These are phyloP conservation scores for Odontamblyopus rebecca DNA, from an alignment of 2,797 vertebrate species.

Conservation along the genomic window DNA sequence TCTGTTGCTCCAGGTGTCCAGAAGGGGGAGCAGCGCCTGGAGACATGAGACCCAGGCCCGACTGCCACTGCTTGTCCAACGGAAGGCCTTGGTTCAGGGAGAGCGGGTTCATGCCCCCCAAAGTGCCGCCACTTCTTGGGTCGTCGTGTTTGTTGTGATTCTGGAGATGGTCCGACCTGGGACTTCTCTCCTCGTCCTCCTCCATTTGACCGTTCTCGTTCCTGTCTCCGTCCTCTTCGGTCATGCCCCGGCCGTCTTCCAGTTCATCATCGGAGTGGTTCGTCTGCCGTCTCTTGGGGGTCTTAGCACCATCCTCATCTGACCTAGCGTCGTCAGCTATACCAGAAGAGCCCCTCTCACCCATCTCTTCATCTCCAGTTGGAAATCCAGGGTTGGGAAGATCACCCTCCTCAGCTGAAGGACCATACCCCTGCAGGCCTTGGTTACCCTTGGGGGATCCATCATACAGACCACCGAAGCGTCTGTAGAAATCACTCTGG, in stretches of 20 bases:
- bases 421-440: slow-evolving; percentile 78
- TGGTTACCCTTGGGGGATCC: slow-evolving; percentile 74
- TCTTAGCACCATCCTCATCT: slow-evolving; percentile 70
- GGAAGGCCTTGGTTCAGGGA: slow-evolving; percentile 82
- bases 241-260: slow-evolving; percentile 73
- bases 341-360: slow-evolving; percentile 85
- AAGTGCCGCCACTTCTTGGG: slow-evolving; percentile 57
- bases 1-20: slow-evolving; percentile 91
- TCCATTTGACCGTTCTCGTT: slow-evolving; percentile 82
- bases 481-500: slow-evolving; percentile 93
- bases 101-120: slow-evolving; percentile 74
- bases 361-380: slow-evolving; percentile 79
- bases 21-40: slow-evolving; percentile 81
- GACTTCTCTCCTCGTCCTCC: slow-evolving; percentile 75
- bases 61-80: slow-evolving; percentile 88
- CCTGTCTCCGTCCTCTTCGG: slow-evolving; percentile 80
- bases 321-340: slow-evolving; percentile 83
- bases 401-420: slow-evolving; percentile 76
- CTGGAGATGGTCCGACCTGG: slow-evolving; percentile 55
- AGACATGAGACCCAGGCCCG: slow-evolving; percentile 83
- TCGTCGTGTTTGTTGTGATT: slow-evolving; percentile 57
- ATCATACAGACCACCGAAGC: slow-evolving; percentile 87
- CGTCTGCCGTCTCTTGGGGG: slow-evolving; percentile 70
- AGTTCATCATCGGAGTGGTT: slow-evolving; percentile 77
- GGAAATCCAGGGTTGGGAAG: slow-evolving; percentile 74